phyloP scores from a whole-genome alignment of 30 jellyfish, hydroid and myxozoan species.

The Clytia hemisphaerica region DNA sequence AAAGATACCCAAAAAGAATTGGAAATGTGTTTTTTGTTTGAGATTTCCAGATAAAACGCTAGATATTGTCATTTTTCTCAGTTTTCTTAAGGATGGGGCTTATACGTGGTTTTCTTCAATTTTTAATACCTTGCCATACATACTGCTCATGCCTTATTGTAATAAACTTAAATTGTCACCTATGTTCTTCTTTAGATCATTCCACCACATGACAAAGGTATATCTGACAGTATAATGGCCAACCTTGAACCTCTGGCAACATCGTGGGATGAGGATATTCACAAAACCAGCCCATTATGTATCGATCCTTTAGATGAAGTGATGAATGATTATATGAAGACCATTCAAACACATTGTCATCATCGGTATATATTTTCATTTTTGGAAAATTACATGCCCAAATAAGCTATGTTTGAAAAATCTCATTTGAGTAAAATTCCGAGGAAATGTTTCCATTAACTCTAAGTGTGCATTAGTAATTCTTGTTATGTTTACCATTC shows the following conservation, averaged over 20 bases:
- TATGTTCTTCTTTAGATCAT: slow-evolving; percentile 37
- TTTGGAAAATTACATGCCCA: too few species aligned
- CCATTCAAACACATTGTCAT: slow-evolving; percentile 68
- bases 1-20: neutral
- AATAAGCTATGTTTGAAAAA: too few species aligned
- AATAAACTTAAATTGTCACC: neutral
- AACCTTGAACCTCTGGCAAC: slow-evolving; percentile 74
- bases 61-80: neutral
- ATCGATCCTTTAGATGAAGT: slow-evolving; percentile 77
- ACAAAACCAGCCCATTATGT: slow-evolving; percentile 46
- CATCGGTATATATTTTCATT: slow-evolving; percentile 41
- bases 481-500: too few species aligned
- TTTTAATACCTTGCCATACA: neutral
- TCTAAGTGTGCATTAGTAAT: too few species aligned
- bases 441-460: too few species aligned
- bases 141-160: neutral
- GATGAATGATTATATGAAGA: slow-evolving; percentile 54
- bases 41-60: neutral
- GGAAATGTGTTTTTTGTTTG: neutral
- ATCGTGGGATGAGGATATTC: slow-evolving; percentile 74
- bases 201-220: slow-evolving; percentile 85
- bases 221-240: slow-evolving; percentile 49
- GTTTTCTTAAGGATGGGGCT: neutral
- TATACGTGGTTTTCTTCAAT: neutral
- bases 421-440: too few species aligned